Evolutionary conservation across 2,888 invertebrate genomes (phyloP).

Genomic region (Pocota personata): DNA sequence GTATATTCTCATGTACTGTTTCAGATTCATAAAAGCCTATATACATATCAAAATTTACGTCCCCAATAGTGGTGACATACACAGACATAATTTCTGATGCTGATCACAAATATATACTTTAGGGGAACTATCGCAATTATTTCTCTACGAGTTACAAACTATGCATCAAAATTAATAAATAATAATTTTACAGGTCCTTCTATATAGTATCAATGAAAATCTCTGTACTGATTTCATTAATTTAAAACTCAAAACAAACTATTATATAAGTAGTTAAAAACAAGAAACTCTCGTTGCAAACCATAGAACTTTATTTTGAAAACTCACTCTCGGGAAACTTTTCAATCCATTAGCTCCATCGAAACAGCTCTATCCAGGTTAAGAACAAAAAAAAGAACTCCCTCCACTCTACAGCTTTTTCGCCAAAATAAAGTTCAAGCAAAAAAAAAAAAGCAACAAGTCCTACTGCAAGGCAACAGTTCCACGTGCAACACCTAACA

Average conservation of each 20-base stretch:
- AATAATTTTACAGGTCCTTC: background rate
- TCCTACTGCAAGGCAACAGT: background rate
- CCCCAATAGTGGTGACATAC: too few relatives aligned
- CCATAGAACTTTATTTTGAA: background rate
- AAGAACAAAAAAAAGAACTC: background rate
- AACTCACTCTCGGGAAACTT: conserved; percentile 17
- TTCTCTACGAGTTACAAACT: too few relatives aligned
- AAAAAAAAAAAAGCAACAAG: background rate
- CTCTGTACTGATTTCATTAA: conserved; percentile 7
- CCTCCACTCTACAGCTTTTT: background rate
- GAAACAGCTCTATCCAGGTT: background rate
- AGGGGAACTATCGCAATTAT: too few relatives aligned
- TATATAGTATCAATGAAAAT: background rate
- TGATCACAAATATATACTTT: too few relatives aligned
- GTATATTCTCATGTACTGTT: too few relatives aligned
- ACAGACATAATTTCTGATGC: too few relatives aligned
- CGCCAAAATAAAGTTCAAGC: background rate
- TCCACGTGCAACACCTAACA: conserved; percentile 11
- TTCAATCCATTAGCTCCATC: conserved; percentile 12
- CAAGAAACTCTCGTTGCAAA: background rate
- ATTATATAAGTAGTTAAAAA: background rate
- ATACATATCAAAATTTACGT: too few relatives aligned
- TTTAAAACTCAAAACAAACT: conserved; percentile 29
- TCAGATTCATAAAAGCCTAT: too few relatives aligned
- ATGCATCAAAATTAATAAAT: too few relatives aligned